These are phyloP conservation scores for Rhea americana DNA, from an alignment of 2,113 vertebrate species.

Conservation along the genomic window DNA sequence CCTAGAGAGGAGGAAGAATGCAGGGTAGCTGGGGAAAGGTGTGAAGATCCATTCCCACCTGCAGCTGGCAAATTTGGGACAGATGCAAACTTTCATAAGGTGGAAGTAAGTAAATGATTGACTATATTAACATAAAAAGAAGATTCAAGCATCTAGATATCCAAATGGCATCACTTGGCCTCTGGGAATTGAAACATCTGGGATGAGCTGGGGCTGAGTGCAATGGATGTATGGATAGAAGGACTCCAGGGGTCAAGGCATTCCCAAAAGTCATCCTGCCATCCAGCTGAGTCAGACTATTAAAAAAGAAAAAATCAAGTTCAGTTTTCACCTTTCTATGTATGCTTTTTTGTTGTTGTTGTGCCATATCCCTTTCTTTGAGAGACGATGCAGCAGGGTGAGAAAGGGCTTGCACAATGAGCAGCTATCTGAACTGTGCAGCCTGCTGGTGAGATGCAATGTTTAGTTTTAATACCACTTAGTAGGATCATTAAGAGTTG, in stretches of 20 bases:
- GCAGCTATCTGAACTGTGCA: neutral
- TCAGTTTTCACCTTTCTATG: neutral
- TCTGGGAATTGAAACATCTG: neutral
- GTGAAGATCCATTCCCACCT: neutral
- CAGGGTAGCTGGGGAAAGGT: neutral
- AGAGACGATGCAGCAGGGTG: neutral
- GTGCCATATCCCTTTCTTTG: neutral
- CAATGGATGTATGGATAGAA: neutral
- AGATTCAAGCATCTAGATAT: too few species aligned
- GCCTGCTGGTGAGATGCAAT: neutral
- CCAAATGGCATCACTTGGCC: neutral
- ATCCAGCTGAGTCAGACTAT: neutral
- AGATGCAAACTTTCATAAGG: neutral
- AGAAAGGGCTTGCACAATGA: neutral
- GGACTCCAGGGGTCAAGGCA: neutral
- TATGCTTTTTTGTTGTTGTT: neutral
- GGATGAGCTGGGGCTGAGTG: neutral
- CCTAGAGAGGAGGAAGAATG: neutral
- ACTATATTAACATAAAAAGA: neutral
- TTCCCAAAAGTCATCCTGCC: too few species aligned
- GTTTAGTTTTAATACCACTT: neutral
- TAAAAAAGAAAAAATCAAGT: neutral
- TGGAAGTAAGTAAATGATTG: neutral
- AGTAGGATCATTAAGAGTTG: too few species aligned
- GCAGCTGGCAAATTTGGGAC: neutral